phyloP scores from a whole-genome alignment of 2,797 vertebrate species.

The Rhinophrynus dorsalis region DNA sequence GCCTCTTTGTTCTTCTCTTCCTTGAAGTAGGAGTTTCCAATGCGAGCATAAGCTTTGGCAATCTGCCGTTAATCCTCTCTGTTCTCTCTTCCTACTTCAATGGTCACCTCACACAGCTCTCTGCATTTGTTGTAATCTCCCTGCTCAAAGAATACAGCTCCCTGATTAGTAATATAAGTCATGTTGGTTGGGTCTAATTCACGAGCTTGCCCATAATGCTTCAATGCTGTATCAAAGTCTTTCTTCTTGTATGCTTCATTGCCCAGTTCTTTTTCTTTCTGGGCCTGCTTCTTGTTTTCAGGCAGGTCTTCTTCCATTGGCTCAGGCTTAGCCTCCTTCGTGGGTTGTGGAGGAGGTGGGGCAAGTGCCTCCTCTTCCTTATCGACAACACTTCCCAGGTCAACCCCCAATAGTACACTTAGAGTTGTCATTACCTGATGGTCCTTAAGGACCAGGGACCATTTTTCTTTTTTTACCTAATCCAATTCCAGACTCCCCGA shows the following conservation, averaged over 20 bases:
- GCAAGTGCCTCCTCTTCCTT: slow-evolving; percentile 79
- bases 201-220: slow-evolving; percentile 83
- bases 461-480: too few species aligned
- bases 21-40: slow-evolving; percentile 89
- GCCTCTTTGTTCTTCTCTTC: slow-evolving; percentile 88
- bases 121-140: slow-evolving; percentile 83
- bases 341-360: slow-evolving; percentile 77
- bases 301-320: slow-evolving; percentile 86
- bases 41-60: slow-evolving; percentile 89
- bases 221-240: slow-evolving; percentile 81
- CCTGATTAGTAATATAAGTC: slow-evolving; percentile 90
- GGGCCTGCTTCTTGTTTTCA: slow-evolving; percentile 89
- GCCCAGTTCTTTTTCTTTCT: slow-evolving; percentile 87
- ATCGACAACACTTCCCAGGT: slow-evolving; percentile 84
- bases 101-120: slow-evolving; percentile 85
- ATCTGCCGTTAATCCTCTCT: slow-evolving; percentile 91
- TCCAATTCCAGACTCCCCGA: too few species aligned
- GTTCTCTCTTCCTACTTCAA: slow-evolving; percentile 90
- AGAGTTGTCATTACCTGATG: slow-evolving; percentile 90
- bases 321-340: slow-evolving; percentile 67
- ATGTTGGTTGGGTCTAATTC: slow-evolving; percentile 89
- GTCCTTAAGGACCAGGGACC: too few species aligned
- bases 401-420: slow-evolving; percentile 87
- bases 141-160: slow-evolving; percentile 89
- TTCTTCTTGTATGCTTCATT: slow-evolving; percentile 90